These are phyloP conservation scores for Chymomyza fuscimana DNA, from an alignment of 2,888 invertebrate species.

Conservation along the genomic window DNA sequence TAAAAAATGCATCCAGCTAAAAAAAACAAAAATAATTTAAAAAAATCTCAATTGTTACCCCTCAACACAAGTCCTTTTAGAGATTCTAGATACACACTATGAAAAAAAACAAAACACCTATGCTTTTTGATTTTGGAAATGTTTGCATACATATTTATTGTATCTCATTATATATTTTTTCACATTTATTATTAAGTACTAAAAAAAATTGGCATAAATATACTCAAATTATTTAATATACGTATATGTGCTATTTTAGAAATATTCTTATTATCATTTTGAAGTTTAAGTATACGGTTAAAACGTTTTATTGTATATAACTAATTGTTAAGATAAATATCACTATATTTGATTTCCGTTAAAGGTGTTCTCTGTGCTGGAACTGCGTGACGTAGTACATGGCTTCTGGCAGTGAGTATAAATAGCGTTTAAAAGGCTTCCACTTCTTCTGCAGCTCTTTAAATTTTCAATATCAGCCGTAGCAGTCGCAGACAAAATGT, in stretches of 20 bases:
- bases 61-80: too few species aligned
- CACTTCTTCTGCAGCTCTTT: too few species aligned
- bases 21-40: too few species aligned
- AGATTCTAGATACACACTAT: too few species aligned
- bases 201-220: constrained; percentile 47
- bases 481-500: too few species aligned
- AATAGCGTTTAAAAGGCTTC: background rate
- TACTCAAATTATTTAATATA: constrained; percentile 2
- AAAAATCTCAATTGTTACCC: too few species aligned
- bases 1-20: too few species aligned
- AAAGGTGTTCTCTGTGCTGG: constrained; percentile 40
- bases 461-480: background rate
- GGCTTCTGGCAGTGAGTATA: background rate
- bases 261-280: constrained; percentile 12
- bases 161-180: constrained; percentile 25
- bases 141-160: background rate
- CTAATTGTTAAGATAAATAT: constrained; percentile 65
- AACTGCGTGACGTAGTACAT: background rate
- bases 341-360: constrained; percentile 73
- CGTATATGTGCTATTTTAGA: constrained; percentile 10
- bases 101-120: too few species aligned
- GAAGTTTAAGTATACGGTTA: constrained; percentile 22
- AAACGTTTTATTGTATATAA: constrained; percentile 29
- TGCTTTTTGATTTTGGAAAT: background rate
- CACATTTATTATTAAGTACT: constrained; percentile 31